These are phyloP conservation scores for Eulemur macaco DNA, from an alignment of 2,113 vertebrate species.

Conservation along the genomic window DNA sequence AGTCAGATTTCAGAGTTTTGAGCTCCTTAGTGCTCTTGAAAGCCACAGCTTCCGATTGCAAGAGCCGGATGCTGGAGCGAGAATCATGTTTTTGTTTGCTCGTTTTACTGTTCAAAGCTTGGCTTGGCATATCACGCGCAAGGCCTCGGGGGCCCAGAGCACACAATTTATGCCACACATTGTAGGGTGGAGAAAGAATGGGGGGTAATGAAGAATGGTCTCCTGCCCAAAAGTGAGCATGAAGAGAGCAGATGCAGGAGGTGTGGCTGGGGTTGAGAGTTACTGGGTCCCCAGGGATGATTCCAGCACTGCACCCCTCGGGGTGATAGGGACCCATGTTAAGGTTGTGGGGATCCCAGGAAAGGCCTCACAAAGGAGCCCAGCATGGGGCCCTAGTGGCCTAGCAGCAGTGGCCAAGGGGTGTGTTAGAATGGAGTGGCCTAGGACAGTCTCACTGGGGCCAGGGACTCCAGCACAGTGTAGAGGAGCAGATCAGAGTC, in stretches of 20 bases:
- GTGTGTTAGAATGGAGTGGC: background rate
- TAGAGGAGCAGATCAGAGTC: background rate
- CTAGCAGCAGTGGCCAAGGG: too few species aligned
- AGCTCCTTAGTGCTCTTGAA: background rate
- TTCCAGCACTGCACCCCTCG: background rate
- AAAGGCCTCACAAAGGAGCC: background rate
- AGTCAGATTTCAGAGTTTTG: background rate
- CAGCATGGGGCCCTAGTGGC: background rate
- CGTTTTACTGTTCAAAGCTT: background rate
- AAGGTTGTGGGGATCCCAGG: background rate
- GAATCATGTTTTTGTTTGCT: background rate
- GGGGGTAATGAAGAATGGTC: background rate
- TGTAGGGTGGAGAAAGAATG: background rate
- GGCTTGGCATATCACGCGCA: background rate
- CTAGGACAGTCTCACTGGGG: background rate
- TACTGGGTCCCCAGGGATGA: background rate
- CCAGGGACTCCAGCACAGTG: background rate
- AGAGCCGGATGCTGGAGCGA: background rate
- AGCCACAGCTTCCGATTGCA: background rate
- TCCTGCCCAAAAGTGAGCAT: too few species aligned
- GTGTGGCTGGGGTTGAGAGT: background rate
- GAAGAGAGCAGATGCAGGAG: background rate
- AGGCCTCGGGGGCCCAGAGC: background rate
- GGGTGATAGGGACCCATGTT: too few species aligned
- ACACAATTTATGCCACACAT: accelerated